Percentiles rank a stretch among this genome's conserved stretches.
Conservation (phyloP, 2,888 invertebrate species). For the Perizoma affinitatum region DNA sequence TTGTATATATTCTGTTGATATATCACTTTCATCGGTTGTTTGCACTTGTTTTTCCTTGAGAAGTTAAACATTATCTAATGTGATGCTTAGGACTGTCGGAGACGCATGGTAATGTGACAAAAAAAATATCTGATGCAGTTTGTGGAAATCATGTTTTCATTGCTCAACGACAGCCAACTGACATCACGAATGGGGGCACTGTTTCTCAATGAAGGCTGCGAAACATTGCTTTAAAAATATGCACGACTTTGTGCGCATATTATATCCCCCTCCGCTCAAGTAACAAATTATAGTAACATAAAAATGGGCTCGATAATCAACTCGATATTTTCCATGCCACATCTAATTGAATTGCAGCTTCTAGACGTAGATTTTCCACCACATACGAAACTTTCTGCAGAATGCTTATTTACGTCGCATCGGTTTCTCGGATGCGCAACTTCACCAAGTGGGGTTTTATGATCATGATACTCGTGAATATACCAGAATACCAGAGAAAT, state of each 20-base stretch:
- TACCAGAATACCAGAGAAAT: not conserved
- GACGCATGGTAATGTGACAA: slow-evolving; percentile 54
- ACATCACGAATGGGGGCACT: slow-evolving; percentile 80
- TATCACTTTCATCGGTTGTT: slow-evolving; percentile 63
- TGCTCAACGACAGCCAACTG: slow-evolving; percentile 72
- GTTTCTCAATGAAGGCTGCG: slow-evolving; percentile 81
- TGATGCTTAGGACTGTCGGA: slow-evolving; percentile 36
- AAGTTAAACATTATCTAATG: slow-evolving; percentile 47
- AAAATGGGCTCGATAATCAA: not conserved
- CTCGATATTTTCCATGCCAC: slow-evolving; percentile 6
- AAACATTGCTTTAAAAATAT: slow-evolving; percentile 80
- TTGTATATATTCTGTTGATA: slow-evolving; percentile 48
- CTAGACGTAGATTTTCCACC: slow-evolving; percentile 4
- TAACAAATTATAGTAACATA: slow-evolving; percentile 15
- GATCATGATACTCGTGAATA: not conserved
- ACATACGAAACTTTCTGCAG: slow-evolving; percentile 23
- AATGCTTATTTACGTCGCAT: slow-evolving; percentile 12
- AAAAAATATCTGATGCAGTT: slow-evolving; percentile 71
- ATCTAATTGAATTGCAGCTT: slow-evolving; percentile 1
- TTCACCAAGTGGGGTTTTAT: not conserved
- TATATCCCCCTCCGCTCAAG: slow-evolving; percentile 51
- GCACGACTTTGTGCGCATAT: slow-evolving; percentile 72
- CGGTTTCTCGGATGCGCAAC: not conserved
- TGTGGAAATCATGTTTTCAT: slow-evolving; percentile 79
- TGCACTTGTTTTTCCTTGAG: slow-evolving; percentile 45